Evolutionary conservation across 2,113 vertebrate species (phyloP).

Genomic region (Prunella fulvescens): DNA sequence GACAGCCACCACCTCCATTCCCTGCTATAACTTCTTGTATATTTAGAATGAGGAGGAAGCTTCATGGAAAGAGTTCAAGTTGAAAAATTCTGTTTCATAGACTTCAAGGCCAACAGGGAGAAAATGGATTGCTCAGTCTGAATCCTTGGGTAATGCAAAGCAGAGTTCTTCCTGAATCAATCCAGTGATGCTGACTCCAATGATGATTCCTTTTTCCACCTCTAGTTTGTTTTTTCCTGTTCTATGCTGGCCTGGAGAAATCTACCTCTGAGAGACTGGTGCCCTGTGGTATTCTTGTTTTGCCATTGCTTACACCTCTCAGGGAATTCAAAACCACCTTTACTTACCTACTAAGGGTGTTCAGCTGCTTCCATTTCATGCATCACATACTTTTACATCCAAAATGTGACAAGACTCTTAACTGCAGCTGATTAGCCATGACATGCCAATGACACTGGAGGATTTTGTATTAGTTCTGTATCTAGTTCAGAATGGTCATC

Average conservation of each 20-base stretch:
- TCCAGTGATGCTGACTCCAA: not conserved
- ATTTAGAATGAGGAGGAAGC: slow-evolving; percentile 37
- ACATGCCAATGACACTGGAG: not conserved
- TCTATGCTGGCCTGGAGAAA: not conserved
- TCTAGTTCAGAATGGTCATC: not conserved
- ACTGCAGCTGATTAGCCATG: not conserved
- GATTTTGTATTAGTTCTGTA: not conserved
- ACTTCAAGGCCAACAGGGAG: not conserved
- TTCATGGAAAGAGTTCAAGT: not conserved
- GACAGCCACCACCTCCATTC: not conserved
- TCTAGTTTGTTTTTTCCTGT: not conserved
- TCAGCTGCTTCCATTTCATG: not conserved
- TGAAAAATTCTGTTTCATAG: not conserved
- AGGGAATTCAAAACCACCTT: not conserved
- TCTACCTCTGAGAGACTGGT: not conserved
- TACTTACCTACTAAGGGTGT: not conserved
- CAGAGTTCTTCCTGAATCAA: not conserved
- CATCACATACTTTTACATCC: not conserved
- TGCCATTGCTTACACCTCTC: not conserved
- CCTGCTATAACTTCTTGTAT: not conserved
- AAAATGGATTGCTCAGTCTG: not conserved
- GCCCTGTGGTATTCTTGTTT: not conserved
- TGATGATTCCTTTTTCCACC: not conserved
- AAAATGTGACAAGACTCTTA: not conserved
- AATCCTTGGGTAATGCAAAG: not conserved